Conservation (phyloP, 2,113 vertebrate genomes). For the Chionis minor region DNA sequence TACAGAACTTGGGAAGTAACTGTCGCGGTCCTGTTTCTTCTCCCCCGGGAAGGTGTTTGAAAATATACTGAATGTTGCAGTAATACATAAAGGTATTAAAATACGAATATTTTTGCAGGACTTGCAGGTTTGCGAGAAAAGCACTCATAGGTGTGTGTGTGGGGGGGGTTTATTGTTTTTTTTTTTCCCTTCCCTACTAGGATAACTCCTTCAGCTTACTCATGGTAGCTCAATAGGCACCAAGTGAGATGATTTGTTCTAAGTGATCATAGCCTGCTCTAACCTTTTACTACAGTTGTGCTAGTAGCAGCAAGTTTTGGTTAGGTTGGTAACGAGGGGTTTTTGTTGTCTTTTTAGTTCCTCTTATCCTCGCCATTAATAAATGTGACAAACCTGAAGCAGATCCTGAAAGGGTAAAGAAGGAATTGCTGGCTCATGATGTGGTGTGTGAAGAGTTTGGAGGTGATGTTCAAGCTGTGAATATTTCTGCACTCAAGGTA, state of each 20-base stretch:
- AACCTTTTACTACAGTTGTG: background rate
- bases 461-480: constrained; percentile 91
- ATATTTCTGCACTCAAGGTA: constrained; percentile 91
- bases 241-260: background rate
- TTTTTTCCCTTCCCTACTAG: background rate
- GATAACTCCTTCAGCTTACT: background rate
- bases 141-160: rapidly evolving
- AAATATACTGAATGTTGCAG: background rate
- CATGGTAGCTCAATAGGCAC: background rate
- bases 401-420: constrained; percentile 86
- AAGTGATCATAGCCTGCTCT: background rate
- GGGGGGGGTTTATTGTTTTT: rapidly evolving
- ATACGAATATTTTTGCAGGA: background rate
- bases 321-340: background rate
- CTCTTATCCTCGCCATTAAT: constrained; percentile 91
- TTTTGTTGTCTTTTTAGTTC: constrained; percentile 74
- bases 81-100: background rate
- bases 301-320: background rate
- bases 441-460: constrained; percentile 93
- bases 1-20: background rate
- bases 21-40: background rate
- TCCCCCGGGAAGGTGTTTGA: background rate
- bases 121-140: background rate
- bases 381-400: constrained; percentile 92
- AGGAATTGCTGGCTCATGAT: constrained; percentile 83